phyloP scores from a whole-genome alignment of 2,113 vertebrate genomes.

The Notiomystis cincta region DNA sequence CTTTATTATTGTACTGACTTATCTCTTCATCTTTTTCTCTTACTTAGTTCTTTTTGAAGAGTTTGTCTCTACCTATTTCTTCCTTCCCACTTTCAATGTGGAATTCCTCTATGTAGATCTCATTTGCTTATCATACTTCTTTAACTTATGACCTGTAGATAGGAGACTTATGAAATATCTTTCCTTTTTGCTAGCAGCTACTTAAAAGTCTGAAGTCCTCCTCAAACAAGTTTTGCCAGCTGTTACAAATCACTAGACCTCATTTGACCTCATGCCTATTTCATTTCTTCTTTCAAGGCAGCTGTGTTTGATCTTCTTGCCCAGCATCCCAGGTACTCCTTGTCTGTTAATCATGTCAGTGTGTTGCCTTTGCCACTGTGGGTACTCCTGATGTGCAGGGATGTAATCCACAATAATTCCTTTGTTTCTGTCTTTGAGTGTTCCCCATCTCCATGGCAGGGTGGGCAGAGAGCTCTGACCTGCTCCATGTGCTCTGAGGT shows the following conservation, averaged over 20 bases:
- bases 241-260: not conserved
- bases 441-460: rapidly evolving
- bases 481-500: not conserved
- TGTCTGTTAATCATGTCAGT: not conserved
- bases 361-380: not conserved
- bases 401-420: not conserved
- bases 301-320: not conserved
- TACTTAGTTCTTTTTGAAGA: not conserved
- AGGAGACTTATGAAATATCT: not conserved
- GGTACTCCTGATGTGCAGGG: not conserved
- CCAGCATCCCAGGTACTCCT: not conserved
- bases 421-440: not conserved
- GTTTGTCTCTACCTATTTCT: not conserved
- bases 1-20: not conserved
- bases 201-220: not conserved
- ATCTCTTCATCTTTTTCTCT: not conserved
- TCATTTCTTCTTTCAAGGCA: not conserved
- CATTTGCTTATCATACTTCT: not conserved
- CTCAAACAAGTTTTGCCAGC: not conserved
- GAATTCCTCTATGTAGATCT: not conserved
- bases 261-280: not conserved
- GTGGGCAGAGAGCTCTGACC: not conserved
- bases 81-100: not conserved
- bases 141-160: not conserved
- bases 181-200: not conserved